Evolutionary conservation across 2,888 invertebrate species (phyloP), one percentile per base, ranked within the genome.

Genomic region (Agonum fuliginosum): DNA sequence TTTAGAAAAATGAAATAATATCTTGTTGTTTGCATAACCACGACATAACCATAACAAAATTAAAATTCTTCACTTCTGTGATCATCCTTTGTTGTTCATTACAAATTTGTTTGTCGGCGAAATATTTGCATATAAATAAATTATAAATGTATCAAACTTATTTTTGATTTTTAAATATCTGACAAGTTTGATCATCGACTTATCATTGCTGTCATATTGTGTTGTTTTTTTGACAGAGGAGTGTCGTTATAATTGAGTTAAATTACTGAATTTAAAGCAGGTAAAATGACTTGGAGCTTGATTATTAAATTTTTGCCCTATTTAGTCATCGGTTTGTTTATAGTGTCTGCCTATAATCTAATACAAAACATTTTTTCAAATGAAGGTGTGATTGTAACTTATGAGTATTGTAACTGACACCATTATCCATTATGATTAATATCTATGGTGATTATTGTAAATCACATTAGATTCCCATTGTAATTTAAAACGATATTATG

Each of bases 81-180:
- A 8, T 48, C 48, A 48, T 20, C 20, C 20, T 3, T 8, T 48
- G 8, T 48, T 48, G 10, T 19, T 48, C 20, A 8, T 20, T 6
- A 19, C 12, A 37, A 8, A 48, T 2, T 20, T 48, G 19, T 19
- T 48, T 48, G 19, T 6, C 20, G 8, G 20, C 6, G 0, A 43
- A 48, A 48, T 20, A 48, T 20, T 20, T 20, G 10, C 12, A 48
- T 48, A 20, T 48, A 48, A 48, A 48, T 48, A 14, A 17, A 19
- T 48, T 8, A 14, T 19, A 8, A 1, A 48, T 8, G n/a, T 19
- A 48, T 0, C 17, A 48, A 20, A 20, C n/a, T n/a, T 48, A 48
- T 48, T 48, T 48, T 20, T 20, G 20, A n/a, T 48, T 48, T 48
- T 10, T n/a, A 37, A 37, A 37, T 37, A 37, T 37, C 12, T 48